These are phyloP conservation scores for Isotomurus palustris DNA, from an alignment of 2,888 invertebrate species.

Conservation along the genomic window DNA sequence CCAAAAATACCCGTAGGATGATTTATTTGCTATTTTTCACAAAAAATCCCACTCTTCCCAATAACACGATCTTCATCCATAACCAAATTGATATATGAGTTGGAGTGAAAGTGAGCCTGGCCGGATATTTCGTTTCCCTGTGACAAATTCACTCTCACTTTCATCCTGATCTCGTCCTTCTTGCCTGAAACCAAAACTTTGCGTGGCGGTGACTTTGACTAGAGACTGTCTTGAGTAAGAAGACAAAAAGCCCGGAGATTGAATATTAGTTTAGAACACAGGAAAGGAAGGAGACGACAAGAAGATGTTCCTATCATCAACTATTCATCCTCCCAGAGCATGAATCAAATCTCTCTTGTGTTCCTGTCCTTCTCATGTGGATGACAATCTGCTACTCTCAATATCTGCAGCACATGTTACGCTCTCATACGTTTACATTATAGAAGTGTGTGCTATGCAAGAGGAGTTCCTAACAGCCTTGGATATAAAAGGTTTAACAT, in stretches of 20 bases:
- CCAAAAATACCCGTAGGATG: no score
- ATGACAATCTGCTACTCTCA: no score
- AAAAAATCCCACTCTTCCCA: no score
- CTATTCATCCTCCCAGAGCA: background rate
- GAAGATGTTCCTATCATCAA: background rate
- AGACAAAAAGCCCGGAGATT: slow-evolving; percentile 7
- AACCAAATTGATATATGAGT: slow-evolving; percentile 29
- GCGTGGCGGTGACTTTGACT: slow-evolving; percentile 1
- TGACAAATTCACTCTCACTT: slow-evolving; percentile 14
- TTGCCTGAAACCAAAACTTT: no score
- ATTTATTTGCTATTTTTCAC: no score
- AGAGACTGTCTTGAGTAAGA: slow-evolving; percentile 2
- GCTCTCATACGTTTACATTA: no score
- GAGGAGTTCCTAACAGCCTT: no score
- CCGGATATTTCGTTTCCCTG: slow-evolving; percentile 9
- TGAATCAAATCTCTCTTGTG: background rate
- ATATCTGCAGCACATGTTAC: no score
- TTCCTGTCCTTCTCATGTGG: background rate
- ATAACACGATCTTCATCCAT: no score
- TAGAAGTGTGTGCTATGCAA: no score
- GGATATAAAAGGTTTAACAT: no score
- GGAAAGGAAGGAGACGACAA: background rate
- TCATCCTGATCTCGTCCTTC: slow-evolving; percentile 1
- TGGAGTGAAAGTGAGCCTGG: slow-evolving; percentile 4
- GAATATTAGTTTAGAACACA: slow-evolving; percentile 9